phyloP scores from a whole-genome alignment of 2,888 invertebrate species.

The Acrobasis repandana region DNA sequence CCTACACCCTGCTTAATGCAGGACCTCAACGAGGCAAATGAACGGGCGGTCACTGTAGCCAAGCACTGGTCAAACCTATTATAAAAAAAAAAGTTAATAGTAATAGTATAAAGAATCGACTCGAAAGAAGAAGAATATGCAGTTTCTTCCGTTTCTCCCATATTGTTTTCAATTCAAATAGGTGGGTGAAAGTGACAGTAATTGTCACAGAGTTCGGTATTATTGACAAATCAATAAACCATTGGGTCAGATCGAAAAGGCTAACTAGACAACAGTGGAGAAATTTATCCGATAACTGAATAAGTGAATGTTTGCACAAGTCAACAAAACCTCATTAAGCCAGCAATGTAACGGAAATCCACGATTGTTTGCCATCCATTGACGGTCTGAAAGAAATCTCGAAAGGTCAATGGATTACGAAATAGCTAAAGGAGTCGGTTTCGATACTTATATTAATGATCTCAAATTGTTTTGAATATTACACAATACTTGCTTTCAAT shows the following conservation, averaged over 20 bases:
- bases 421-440: slow-evolving; percentile 4
- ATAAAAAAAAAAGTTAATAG: too few species aligned
- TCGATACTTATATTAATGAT: slow-evolving; percentile 3
- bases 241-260: not conserved
- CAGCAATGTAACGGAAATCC: slow-evolving; percentile 16
- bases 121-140: too few species aligned
- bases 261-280: not conserved
- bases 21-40: too few species aligned
- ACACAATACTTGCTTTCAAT: slow-evolving; percentile 1
- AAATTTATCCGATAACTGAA: slow-evolving; percentile 6
- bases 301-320: slow-evolving; percentile 14
- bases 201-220: too few species aligned
- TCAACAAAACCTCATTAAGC: slow-evolving; percentile 18
- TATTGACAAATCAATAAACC: not conserved
- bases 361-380: slow-evolving; percentile 6
- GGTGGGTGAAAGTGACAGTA: too few species aligned
- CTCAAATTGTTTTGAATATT: slow-evolving; percentile 4
- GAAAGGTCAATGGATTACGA: slow-evolving; percentile 18
- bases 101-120: too few species aligned
- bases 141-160: too few species aligned
- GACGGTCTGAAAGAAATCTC: slow-evolving; percentile 10
- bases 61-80: too few species aligned
- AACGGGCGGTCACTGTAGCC: too few species aligned
- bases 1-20: too few species aligned
- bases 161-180: too few species aligned